Base-by-base conservation (phyloP, 2,113 vertebrate species). In the Bagarius yarrelli region DNA sequence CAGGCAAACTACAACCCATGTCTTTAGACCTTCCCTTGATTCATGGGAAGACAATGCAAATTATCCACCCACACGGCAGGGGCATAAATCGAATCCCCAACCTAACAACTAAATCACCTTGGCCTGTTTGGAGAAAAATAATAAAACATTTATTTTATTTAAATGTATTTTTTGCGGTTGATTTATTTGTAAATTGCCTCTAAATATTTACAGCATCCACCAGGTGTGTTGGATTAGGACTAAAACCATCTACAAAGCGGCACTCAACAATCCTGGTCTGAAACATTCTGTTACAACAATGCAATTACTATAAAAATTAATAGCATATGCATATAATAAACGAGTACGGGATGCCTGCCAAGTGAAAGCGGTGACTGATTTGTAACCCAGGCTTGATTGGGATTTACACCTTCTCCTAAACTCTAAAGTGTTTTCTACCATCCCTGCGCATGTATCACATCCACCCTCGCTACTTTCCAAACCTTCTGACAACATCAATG, bases 401-500 rank as follows among this genome's bases (percentile, higher is more conserved):
- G n/a, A n/a, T n/a, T 60, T 34, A 4, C 32, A 60, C 56, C 53
- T 15, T 50, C 21, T 59, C 53, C 72, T 18, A 34, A 23, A 32
- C 25, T n/a, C 19, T 30, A 13, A 25, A 64, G n/a, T 8, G 19
- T 61, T 73, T n/a, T 36, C 53, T 52, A 34, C 59, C 55, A 78
- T 76, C 61, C 44, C 66, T 74, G 59, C 27, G 8, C 70, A 71
- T 63, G 63, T 36, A 63, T 27, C 66, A 61, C 57, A 1, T 82
- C 60, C 80, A 74, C 63, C 74, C 69, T 82, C 36, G 15, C 57
- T 61, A 36, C 61, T 75, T 78, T 80, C 81, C 79, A 83, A 85
- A 85, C 52, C 64, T 71, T 75, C 76, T 87, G 83, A 82, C 86
- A 85, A 84, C 82, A 81, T 78, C 77, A 55, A 73, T 85, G 74